Base-by-base conservation (phyloP, 2,113 vertebrate species). In the Cygnus atratus region DNA sequence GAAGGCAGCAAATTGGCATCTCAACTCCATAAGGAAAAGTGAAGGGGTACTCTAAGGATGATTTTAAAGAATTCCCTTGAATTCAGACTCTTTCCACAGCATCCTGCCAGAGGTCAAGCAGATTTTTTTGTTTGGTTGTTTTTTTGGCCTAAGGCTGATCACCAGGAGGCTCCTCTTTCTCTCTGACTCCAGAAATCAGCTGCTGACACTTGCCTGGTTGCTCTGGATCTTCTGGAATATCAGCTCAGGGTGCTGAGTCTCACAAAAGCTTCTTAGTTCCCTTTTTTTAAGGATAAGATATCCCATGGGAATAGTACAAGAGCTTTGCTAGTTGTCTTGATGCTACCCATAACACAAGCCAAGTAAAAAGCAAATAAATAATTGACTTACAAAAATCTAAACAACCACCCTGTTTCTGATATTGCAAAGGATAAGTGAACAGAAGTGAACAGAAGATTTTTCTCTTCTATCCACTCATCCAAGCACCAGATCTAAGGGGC, bases 351-450 rank as follows among this genome's bases (percentile, higher is more conserved):
- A 63, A 74, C 33, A 88, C 14, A 92, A 94, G 72, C 50, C 59
- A 92, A 93, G 28, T 59, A 81, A 81, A 95, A 95, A 92, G 46
- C 76, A 81, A 88, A 84, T 74, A 90, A 95, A 90, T 71, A 90
- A 90, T 15, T 94, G 57, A 90, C 76, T 94, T 93, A 84, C 31
- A 84, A 76, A 87, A 95, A 88, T 63, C 68, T 71, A 11, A 71
- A 88, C 78, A 76, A 46, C 86, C 15, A 0, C 65, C 65, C 61
- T 0, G 0, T 84, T 90, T 88, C 76, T 92, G 74, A 78, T 88
- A 76, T 61, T 4, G 20, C 46, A 66, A 94, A 92, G 91, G 84
- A 94, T 5, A 1, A 92, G 52, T 10, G 72, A 88, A 78, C 83
- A 97, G 86, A 93, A 81, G 46, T 31, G 57, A 39, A 11, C 39